Evolutionary conservation across 2,797 vertebrate species (phyloP), one percentile per base, ranked within the genome.

Genomic region (Lutjanus campechanus): DNA sequence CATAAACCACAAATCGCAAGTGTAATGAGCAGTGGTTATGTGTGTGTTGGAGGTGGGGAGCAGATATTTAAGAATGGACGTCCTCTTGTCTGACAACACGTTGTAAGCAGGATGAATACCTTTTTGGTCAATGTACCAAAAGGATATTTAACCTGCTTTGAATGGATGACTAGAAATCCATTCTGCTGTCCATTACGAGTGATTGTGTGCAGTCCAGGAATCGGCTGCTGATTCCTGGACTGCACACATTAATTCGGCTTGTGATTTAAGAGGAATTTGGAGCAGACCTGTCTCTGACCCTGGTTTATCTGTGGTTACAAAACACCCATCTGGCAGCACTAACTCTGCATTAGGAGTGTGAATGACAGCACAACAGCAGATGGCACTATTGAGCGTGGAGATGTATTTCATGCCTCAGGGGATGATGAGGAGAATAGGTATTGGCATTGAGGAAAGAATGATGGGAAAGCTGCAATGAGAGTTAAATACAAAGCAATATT

Each of bases 281-380:
- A 76, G 29, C 36, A 29, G 70, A 71, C 58, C 66, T 46, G 67
- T 63, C 77, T 71, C 80, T 81, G 76, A 63, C 76, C 68, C 65
- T 44, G 69, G 78, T 82, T 88, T 81, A 81, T 89, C 82, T 77
- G 77, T 72, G 56, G 74, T 90, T 90, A 86, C 88, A 76, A 88
- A 90, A 88, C 88, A 51, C 69, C 85, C 83, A 88, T 87, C 78
- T 91, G 88, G 71, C 68, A 67, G 73, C 60, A 59, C 17, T 50
- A 50, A 77, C 69, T 64, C 70, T 36, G 76, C 63, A 49, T 19
- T 11, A 58, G 54, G 25, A 36, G 73, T 40, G 70, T 49, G 9
- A 56, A 70, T 64, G 61, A 70, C 71, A 50, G 58, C 60, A 13
- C 53, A 58, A 77, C 85, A 82, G 90, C 83, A 92, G 91, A 85